Percentiles rank a stretch among this genome's conserved stretches.
These are phyloP conservation scores for Equus quagga DNA, from an alignment of 2,113 vertebrate genomes.

Conservation along the genomic window DNA sequence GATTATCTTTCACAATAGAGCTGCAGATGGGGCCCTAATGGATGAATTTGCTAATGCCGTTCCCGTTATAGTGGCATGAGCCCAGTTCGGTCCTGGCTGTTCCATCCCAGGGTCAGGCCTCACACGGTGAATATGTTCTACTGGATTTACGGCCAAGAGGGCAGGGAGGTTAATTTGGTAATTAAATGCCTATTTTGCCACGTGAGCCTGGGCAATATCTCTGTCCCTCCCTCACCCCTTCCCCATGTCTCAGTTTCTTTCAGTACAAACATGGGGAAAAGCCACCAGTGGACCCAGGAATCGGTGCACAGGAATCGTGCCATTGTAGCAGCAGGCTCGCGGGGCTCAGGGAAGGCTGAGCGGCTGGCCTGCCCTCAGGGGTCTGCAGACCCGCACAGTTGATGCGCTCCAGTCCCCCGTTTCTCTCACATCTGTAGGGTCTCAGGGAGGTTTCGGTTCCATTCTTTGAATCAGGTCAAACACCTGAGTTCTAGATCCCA, in stretches of 20 bases:
- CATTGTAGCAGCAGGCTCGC: background rate
- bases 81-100: background rate
- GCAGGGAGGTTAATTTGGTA: background rate
- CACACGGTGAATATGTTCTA: background rate
- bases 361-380: background rate
- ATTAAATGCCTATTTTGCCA: background rate
- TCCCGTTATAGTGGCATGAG: conserved; percentile 40
- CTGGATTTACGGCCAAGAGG: background rate
- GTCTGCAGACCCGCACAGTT: background rate
- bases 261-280: background rate
- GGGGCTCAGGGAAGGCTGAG: background rate
- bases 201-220: background rate
- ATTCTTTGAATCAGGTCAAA: background rate
- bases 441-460: background rate
- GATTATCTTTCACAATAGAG: conserved; percentile 44
- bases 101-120: background rate
- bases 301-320: background rate
- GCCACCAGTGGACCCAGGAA: background rate
- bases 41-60: conserved; percentile 29
- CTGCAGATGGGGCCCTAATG: background rate
- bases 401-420: rapidly evolving
- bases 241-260: background rate
- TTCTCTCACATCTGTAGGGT: background rate
- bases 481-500: background rate
- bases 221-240: background rate